Conservation (phyloP, 2,113 vertebrate species). For the Hydropotes inermis region DNA sequence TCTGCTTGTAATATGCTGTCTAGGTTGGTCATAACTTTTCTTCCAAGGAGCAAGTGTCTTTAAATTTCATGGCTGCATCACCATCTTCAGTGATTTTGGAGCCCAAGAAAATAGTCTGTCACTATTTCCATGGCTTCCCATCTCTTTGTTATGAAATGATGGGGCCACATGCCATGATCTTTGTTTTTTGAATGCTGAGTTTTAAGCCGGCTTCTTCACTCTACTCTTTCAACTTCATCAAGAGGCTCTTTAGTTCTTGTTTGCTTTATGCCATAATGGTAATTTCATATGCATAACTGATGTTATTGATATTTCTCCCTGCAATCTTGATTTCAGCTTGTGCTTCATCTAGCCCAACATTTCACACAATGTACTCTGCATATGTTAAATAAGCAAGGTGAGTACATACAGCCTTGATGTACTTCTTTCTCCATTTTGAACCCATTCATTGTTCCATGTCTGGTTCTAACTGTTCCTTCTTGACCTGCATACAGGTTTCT, state of each 20-base stretch:
- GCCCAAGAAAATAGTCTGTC: neutral
- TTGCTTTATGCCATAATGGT: accelerated
- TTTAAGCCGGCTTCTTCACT: neutral
- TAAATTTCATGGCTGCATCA: neutral
- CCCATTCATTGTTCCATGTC: neutral
- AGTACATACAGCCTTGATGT: neutral
- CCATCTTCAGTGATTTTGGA: neutral
- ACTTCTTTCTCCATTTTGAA: neutral
- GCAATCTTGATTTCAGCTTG: neutral
- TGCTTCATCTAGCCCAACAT: neutral
- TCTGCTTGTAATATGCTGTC: neutral
- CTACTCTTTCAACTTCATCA: neutral
- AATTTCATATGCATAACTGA: neutral
- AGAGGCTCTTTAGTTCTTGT: neutral
- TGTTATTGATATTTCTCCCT: neutral
- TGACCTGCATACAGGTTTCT: neutral
- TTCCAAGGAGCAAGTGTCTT: neutral
- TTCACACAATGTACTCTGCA: neutral
- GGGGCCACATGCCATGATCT: neutral
- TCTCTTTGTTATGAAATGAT: neutral
- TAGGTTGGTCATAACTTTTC: neutral
- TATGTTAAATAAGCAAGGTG: neutral
- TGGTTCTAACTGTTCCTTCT: neutral
- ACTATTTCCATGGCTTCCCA: neutral
- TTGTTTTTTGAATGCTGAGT: neutral